Conservation (phyloP, 2,113 vertebrate genomes). For the Equus quagga region DNA sequence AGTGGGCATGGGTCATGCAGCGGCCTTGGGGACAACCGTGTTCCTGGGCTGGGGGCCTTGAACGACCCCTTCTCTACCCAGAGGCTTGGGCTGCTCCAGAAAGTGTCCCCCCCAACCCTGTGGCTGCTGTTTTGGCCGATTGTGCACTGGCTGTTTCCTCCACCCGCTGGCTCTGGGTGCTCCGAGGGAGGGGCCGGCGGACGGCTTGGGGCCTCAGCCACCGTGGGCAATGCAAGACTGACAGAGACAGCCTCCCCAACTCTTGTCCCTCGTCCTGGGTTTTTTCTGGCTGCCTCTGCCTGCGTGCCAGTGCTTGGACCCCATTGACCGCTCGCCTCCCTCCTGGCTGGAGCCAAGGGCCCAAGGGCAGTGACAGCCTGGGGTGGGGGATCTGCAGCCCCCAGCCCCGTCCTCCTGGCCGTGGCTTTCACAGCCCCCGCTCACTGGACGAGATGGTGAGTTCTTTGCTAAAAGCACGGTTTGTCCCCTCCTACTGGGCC, state of each 20-base stretch:
- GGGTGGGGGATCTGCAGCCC: not conserved
- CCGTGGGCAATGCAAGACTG: not conserved
- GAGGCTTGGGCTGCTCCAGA: not conserved
- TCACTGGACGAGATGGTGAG: no score
- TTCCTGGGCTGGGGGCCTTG: not conserved
- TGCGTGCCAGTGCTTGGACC: not conserved
- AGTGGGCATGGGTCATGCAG: not conserved
- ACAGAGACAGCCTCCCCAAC: not conserved
- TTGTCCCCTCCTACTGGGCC: not conserved
- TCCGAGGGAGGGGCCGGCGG: not conserved
- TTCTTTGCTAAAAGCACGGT: not conserved
- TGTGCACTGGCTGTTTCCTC: not conserved
- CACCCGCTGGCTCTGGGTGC: not conserved
- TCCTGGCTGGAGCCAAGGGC: not conserved
- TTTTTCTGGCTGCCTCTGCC: not conserved
- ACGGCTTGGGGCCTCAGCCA: not conserved
- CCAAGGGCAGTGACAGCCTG: not conserved
- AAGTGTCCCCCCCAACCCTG: rapidly evolving
- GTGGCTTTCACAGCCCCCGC: no score
- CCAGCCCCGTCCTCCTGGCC: no score
- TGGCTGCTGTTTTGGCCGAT: rapidly evolving
- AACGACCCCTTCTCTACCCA: not conserved
- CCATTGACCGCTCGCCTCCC: not conserved
- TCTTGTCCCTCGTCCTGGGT: not conserved
- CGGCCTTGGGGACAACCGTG: not conserved